Evolutionary conservation across 2,888 invertebrate species (phyloP), one percentile per base, ranked within the genome.

Genomic region (Eupithecia abbreviata): DNA sequence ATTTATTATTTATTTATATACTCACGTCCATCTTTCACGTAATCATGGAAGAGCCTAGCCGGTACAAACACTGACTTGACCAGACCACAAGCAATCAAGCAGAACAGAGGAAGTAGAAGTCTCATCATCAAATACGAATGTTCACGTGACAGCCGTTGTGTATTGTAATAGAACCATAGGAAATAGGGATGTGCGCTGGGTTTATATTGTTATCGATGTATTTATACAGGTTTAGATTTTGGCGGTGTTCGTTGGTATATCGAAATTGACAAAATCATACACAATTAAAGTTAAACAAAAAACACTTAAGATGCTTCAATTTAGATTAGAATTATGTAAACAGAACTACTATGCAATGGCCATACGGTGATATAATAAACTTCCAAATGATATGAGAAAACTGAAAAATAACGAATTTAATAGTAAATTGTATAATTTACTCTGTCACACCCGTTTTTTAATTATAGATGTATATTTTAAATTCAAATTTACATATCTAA

Each of bases 1-100:
- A n/a, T n/a, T n/a, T n/a, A n/a, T n/a, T n/a, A n/a, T n/a, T n/a
- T n/a, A n/a, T n/a, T n/a, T n/a, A 12, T 45, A 69, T 77, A 93
- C 94, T 90, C 85, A 94, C 94, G 93, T 80, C 94, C 94, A 85
- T 92, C 90, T 83, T 88, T 92, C 2, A 94, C 91, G 82, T 94
- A 94, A 82, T 94, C 90, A 74, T 94, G 91, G 18, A 75, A 70
- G 55, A 76, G 55, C 9, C 74, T 69, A 0, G 12, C 65, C 3
- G 80, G 79, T 2, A 76, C 49, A 66, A 18, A 70, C n/a, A 62
- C 72, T 9, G 77, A 77, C 43, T 69, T 42, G 1, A 76, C 80
- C 51, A 74, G 18, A 47, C 62, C 71, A 69, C 71, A 72, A 18
- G 71, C 66, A 58, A 76, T 68, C 55, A 81, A 69, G 43, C 62